Conservation (phyloP, 2,888 invertebrate genomes). For the Apamea anceps region DNA sequence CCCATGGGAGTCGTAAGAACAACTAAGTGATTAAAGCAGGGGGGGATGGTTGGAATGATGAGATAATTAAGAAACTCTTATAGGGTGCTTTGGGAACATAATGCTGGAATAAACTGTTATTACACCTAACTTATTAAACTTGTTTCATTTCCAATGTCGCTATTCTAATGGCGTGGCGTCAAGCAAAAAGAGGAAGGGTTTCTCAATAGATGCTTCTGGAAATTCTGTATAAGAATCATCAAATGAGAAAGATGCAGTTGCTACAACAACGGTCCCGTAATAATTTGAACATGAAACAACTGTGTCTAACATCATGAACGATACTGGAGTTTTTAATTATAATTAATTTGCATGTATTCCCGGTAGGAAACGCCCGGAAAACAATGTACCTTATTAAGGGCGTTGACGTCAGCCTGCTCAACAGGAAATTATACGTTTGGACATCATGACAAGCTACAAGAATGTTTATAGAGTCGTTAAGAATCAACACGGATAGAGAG, state of each 20-base stretch:
- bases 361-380: constrained; percentile 33
- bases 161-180: neutral
- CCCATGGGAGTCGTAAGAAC: constrained; percentile 48
- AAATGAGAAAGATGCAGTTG: constrained; percentile 5
- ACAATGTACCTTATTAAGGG: constrained; percentile 56
- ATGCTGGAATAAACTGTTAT: constrained; percentile 11
- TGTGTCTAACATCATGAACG: constrained; percentile 4
- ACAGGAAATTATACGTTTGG: constrained; percentile 49
- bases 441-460: constrained; percentile 16
- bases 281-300: constrained; percentile 6
- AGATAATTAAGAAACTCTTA: constrained; percentile 42
- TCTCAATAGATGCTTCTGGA: neutral
- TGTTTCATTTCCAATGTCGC: neutral
- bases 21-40: constrained; percentile 53
- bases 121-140: neutral
- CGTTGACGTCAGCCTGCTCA: constrained; percentile 41
- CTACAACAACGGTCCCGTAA: neutral
- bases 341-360: constrained; percentile 34
- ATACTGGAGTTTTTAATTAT: constrained; percentile 31
- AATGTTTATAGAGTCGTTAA: neutral
- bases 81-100: constrained; percentile 11
- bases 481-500: neutral
- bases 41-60: constrained; percentile 15
- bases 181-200: neutral
- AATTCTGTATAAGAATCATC: neutral